Conservation (phyloP, 2,113 vertebrate genomes). For the Nycticebus coucang region DNA sequence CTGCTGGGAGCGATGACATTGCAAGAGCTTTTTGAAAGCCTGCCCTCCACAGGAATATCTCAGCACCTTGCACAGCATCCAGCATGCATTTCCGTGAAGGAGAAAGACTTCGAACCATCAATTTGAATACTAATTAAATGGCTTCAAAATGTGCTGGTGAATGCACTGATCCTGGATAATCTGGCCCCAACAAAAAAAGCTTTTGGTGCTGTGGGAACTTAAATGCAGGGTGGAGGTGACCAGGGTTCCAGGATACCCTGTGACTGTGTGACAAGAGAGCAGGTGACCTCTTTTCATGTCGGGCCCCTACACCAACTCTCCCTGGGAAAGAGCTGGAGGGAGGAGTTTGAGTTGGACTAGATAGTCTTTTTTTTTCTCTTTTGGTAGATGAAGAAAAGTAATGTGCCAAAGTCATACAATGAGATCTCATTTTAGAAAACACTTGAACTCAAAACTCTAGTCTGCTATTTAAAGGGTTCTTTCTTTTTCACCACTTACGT, state of each 20-base stretch:
- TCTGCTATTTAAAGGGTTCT: neutral
- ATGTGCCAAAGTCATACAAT: neutral
- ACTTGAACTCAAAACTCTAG: slow-evolving; percentile 7
- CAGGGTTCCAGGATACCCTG: neutral
- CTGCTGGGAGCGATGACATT: slow-evolving; percentile 49
- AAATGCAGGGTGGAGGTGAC: neutral
- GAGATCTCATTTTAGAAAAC: neutral
- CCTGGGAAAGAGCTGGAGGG: neutral
- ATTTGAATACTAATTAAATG: slow-evolving; percentile 45
- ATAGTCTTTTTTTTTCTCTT: neutral
- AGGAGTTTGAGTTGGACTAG: neutral
- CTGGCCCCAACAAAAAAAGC: neutral
- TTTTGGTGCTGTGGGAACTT: neutral
- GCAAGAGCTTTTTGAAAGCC: neutral
- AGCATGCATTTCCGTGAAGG: neutral
- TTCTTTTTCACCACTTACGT: neutral
- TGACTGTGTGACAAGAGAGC: neutral
- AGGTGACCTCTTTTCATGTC: slow-evolving; percentile 9
- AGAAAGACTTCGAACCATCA: neutral
- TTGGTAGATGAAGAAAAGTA: neutral
- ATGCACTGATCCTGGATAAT: neutral
- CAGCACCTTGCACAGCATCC: neutral
- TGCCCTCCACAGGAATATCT: neutral
- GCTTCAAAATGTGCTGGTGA: slow-evolving; percentile 48
- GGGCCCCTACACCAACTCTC: neutral